phyloP scores from a whole-genome alignment of 2,888 invertebrate species.

The Scaeva pyrastri region DNA sequence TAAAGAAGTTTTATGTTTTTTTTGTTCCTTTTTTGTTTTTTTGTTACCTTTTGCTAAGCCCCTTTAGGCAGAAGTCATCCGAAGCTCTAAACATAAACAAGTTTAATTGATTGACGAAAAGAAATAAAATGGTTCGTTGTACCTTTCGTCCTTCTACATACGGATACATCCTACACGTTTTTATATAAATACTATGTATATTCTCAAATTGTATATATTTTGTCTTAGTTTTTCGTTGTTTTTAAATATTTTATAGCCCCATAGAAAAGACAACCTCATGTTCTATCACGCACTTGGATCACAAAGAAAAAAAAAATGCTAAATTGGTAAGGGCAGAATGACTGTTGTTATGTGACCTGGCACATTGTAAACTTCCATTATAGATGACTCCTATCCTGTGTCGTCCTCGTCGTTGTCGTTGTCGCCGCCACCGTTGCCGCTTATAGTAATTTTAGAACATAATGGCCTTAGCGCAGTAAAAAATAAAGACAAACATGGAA shows the following conservation, averaged over 20 bases:
- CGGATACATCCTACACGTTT: background rate
- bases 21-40: background rate
- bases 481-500: background rate
- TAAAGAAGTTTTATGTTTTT: background rate
- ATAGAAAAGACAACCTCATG: constrained; percentile 42
- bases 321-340: constrained; percentile 3
- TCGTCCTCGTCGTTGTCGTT: background rate
- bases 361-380: constrained; percentile 51
- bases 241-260: constrained; percentile 54
- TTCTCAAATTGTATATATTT: background rate
- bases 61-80: background rate
- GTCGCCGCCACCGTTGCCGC: background rate
- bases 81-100: constrained; percentile 3
- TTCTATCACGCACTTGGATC: constrained; percentile 45
- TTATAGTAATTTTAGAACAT: constrained; percentile 19
- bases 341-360: constrained; percentile 36
- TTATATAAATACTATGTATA: background rate
- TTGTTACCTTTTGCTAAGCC: background rate
- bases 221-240: constrained; percentile 15
- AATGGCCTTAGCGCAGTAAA: background rate
- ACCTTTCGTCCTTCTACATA: background rate
- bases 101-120: constrained; percentile 27
- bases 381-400: background rate
- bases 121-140: background rate
- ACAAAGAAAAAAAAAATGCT: background rate